phyloP scores from a whole-genome alignment of 2,888 invertebrate genomes.

The Patella caerulea region DNA sequence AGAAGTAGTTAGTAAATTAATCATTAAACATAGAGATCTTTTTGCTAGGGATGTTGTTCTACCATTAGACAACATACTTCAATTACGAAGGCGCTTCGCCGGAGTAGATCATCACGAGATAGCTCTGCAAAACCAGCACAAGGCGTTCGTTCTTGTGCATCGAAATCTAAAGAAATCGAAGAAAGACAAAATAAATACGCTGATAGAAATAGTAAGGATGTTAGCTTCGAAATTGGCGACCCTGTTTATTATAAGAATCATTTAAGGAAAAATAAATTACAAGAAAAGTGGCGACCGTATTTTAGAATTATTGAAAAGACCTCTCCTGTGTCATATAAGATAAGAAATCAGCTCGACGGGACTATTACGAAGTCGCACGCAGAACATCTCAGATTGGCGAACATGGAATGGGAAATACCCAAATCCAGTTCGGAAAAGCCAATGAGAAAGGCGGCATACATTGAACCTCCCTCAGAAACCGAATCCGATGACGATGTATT shows the following conservation, averaged over 20 bases:
- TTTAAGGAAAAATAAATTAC: slow-evolving; percentile 29
- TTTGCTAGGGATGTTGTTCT: slow-evolving; percentile 32
- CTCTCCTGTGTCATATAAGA: slow-evolving; percentile 25
- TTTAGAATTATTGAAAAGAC: slow-evolving; percentile 35
- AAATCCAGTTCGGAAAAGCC: neutral
- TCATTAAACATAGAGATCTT: slow-evolving; percentile 9
- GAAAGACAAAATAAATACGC: slow-evolving; percentile 33
- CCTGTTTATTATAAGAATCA: slow-evolving; percentile 35
- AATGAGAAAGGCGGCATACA: slow-evolving; percentile 16
- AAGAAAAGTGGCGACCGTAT: slow-evolving; percentile 37
- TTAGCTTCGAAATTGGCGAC: slow-evolving; percentile 33
- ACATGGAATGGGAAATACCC: slow-evolving; percentile 27
- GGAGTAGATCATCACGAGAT: slow-evolving; percentile 34
- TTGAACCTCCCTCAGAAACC: slow-evolving; percentile 15
- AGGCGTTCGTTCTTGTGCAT: slow-evolving; percentile 27
- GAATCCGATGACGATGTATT: neutral
- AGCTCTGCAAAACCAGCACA: slow-evolving; percentile 37
- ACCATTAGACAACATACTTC: slow-evolving; percentile 34
- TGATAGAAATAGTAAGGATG: slow-evolving; percentile 27
- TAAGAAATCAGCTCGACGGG: slow-evolving; percentile 16
- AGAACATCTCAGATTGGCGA: slow-evolving; percentile 19
- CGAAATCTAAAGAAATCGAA: slow-evolving; percentile 28
- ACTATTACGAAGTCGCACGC: slow-evolving; percentile 19
- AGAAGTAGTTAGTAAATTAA: neutral
- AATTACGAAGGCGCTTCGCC: slow-evolving; percentile 29